These are phyloP conservation scores for Apogon hyalosoma DNA, from an alignment of 2,797 vertebrate genomes.

Conservation along the genomic window DNA sequence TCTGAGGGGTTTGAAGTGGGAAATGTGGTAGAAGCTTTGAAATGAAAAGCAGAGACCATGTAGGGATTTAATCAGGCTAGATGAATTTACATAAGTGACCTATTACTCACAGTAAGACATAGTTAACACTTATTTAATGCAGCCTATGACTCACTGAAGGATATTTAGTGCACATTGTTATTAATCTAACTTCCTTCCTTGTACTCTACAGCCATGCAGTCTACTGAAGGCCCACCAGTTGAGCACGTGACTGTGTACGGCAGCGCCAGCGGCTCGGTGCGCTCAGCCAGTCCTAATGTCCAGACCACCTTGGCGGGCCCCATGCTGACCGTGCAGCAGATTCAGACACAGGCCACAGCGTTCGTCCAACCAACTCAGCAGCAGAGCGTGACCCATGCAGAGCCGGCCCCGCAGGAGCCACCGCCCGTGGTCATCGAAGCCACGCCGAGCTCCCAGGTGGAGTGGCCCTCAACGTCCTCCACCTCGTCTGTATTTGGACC, in stretches of 20 bases:
- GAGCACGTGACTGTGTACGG: conserved; percentile 96
- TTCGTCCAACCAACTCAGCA: conserved; percentile 99
- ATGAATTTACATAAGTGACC: no score
- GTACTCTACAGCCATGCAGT: conserved; percentile 88
- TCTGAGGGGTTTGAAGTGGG: no score
- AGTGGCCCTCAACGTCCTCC: conserved; percentile 93
- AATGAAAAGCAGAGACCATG: no score
- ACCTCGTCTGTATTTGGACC: conserved; percentile 92
- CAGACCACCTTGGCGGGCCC: conserved; percentile 90
- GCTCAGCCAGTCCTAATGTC: conserved; percentile 97
- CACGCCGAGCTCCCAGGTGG: conserved; percentile 90
- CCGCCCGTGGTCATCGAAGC: conserved; percentile 88
- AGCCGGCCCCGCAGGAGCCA: conserved; percentile 90
- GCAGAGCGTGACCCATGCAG: conserved; percentile 89
- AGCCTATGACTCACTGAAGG: not conserved
- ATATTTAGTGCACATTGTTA: not conserved
- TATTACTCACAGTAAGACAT: no score
- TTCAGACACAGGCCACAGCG: conserved; percentile 92
- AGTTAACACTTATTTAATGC: not conserved
- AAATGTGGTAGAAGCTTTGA: no score
- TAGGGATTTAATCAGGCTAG: no score
- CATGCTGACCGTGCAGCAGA: conserved; percentile 91
- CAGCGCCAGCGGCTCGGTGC: conserved; percentile 94
- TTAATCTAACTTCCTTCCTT: not conserved
- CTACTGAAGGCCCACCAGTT: conserved; percentile 88